Base-by-base conservation (phyloP, 2,113 vertebrate species). In the Chaetops frenatus region DNA sequence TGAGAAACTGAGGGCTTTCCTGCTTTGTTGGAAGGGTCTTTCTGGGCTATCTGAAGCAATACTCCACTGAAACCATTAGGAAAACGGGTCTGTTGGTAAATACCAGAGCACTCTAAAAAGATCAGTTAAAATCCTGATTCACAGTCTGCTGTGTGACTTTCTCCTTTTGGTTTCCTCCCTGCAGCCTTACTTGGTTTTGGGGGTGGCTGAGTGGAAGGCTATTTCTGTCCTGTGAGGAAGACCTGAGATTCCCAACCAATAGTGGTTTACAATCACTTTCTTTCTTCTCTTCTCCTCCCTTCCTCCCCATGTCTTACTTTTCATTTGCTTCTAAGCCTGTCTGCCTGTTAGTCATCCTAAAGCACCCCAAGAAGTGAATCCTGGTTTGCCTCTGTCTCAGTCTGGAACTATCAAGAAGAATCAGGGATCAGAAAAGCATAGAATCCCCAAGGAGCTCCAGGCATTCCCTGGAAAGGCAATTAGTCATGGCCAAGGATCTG, bases 401-500 rank as follows among this genome's bases (percentile, higher is more conserved):
- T 40, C 40, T 61, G 53, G 62, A 81, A 45, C 50, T 62, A 92
- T 29, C 81, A 85, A 62, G 65, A 91, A 82, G 28, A 90, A 91
- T 73, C 50, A 79, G 85, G 66, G 50, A 82, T 54, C 29, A 90
- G 71, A 81, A 78, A 90, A 90, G 57, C n/a, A 86, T 35, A 89
- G 90, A 69, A 61, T 51, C 24, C 84, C 42, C 33, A 85, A n/a
- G 33, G 58, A 80, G 12, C 74, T 95, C 62, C 78, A 91, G 90
- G 54, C 74, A 62, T 90, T 93, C 95, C 90, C 91, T 93, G 58
- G 91, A 91, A 95, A 95, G 79, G 28, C 74, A 93, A 92, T 91
- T 90, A 96, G 81, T 92, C 74, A 86, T 71, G 64, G 54, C 29
- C 85, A 95, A 90, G 51, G 70, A 90, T 92, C 60, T n/a, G 44